These are phyloP conservation scores for Vanessa cardui DNA, from an alignment of 2,888 invertebrate genomes.

Conservation along the genomic window DNA sequence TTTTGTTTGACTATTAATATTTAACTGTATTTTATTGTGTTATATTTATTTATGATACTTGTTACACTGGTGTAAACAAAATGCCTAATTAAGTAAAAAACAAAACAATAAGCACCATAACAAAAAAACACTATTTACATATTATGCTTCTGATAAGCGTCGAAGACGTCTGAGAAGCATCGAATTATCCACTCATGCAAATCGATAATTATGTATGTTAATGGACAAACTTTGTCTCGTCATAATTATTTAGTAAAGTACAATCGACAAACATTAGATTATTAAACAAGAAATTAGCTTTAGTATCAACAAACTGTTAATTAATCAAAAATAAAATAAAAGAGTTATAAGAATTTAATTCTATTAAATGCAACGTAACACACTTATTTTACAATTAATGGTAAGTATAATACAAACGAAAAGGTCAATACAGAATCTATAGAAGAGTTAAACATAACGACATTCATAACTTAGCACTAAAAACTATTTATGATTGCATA, in stretches of 20 bases:
- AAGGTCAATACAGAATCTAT: conserved; percentile 36
- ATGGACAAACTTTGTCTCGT: conserved; percentile 40
- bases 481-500: conserved; percentile 21
- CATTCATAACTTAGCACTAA: conserved; percentile 24
- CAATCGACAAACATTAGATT: too few relatives aligned
- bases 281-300: background rate
- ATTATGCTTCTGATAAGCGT: too few relatives aligned
- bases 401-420: conserved; percentile 32
- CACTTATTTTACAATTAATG: conserved; percentile 18
- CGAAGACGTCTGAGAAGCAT: background rate
- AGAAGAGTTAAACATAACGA: conserved; percentile 25
- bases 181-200: conserved; percentile 51
- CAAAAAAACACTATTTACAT: too few relatives aligned
- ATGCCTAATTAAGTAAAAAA: background rate
- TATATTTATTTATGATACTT: background rate
- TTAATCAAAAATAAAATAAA: background rate
- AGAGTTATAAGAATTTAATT: background rate
- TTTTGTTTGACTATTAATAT: too few relatives aligned
- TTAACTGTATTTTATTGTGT: background rate
- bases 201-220: conserved; percentile 47
- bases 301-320: background rate
- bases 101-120: background rate
- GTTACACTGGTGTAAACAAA: background rate
- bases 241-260: conserved; percentile 44
- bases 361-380: conserved; percentile 42